phyloP scores from a whole-genome alignment of 2,888 invertebrate species.

The Seira musarum region DNA sequence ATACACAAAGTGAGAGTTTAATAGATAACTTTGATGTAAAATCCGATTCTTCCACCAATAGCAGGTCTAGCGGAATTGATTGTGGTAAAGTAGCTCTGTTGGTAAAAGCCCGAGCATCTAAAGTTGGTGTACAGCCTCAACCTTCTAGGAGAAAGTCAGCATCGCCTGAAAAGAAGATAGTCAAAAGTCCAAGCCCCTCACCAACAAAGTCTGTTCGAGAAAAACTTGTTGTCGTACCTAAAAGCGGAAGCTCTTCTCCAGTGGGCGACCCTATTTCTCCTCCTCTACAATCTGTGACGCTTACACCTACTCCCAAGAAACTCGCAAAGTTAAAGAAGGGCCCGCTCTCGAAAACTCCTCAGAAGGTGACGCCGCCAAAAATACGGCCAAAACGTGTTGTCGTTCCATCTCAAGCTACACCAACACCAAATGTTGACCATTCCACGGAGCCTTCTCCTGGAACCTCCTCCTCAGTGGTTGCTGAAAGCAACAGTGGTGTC shows the following conservation, averaged over 20 bases:
- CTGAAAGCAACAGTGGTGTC: not conserved
- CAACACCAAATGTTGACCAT: too few species aligned
- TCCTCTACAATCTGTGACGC: too few species aligned
- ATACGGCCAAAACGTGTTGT: too few species aligned
- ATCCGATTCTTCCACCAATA: slow-evolving; percentile 54
- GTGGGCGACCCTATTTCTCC: not conserved
- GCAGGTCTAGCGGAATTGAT: slow-evolving; percentile 59
- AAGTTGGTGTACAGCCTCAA: slow-evolving; percentile 50
- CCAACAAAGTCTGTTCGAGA: slow-evolving; percentile 39
- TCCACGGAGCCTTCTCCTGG: too few species aligned
- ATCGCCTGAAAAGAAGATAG: slow-evolving; percentile 58
- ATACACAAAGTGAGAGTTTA: slow-evolving; percentile 50
- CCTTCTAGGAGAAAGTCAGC: slow-evolving; percentile 44
- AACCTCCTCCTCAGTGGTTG: too few species aligned
- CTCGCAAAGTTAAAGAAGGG: slow-evolving; percentile 16
- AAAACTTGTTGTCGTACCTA: too few species aligned
- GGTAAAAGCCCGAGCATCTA: slow-evolving; percentile 67
- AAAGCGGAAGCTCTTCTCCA: not conserved
- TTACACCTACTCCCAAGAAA: not conserved
- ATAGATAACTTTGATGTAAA: slow-evolving; percentile 63
- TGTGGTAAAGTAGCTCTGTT: slow-evolving; percentile 67
- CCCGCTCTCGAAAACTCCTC: too few species aligned
- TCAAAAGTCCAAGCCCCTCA: slow-evolving; percentile 56
- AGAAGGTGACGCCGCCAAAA: too few species aligned
- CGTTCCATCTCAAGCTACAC: too few species aligned